These are phyloP conservation scores for Cyphomyrus plagiostoma DNA, from an alignment of 2,113 vertebrate species.

Conservation along the genomic window DNA sequence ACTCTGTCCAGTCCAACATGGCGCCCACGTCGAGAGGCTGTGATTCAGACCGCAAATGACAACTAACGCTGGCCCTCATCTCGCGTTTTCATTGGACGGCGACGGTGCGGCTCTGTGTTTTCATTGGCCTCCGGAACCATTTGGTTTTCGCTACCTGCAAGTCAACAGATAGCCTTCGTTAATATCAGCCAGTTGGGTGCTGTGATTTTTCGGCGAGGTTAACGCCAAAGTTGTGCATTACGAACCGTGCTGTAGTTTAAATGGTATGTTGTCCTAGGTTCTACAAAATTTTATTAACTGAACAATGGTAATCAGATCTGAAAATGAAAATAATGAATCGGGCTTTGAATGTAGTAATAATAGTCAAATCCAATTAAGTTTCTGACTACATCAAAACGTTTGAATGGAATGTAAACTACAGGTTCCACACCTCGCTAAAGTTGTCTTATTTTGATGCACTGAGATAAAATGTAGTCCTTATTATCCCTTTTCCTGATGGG, in stretches of 20 bases:
- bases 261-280: background rate
- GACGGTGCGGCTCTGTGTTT: background rate
- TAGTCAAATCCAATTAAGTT: background rate
- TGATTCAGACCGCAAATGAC: background rate
- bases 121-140: background rate
- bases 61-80: background rate
- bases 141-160: background rate
- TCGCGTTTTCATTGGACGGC: background rate
- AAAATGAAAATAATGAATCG: background rate
- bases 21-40: background rate
- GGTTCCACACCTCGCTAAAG: background rate
- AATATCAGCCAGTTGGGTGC: background rate
- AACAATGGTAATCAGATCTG: background rate
- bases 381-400: background rate
- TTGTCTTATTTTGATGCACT: background rate
- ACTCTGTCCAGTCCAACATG: slow-evolving; percentile 17
- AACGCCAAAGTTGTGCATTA: background rate
- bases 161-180: background rate
- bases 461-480: background rate
- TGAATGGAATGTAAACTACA: background rate
- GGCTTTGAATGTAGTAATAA: background rate
- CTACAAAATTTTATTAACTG: background rate
- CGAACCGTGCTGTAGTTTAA: background rate
- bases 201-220: background rate
- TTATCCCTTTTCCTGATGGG: background rate